A percentile compares a stretch with the other conserved stretches of the same genome.
phyloP scores from a whole-genome alignment of 2,888 invertebrate genomes.

The Pediacus dermestoides region DNA sequence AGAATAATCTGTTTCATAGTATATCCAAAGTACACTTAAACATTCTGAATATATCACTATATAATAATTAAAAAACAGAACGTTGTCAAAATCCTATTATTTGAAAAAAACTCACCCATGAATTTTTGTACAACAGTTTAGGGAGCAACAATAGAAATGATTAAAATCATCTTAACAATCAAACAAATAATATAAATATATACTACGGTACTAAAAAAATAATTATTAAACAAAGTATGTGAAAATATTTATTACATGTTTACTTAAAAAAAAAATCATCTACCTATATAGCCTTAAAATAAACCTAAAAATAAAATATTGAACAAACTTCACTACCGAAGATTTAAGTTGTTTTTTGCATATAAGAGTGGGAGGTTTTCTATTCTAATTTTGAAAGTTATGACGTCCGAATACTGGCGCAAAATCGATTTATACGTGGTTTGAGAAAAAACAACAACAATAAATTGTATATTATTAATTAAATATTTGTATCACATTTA shows the following conservation, averaged over 20 bases:
- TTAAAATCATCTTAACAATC: constrained; percentile 36
- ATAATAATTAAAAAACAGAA: too few species aligned
- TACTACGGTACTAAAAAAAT: constrained; percentile 41
- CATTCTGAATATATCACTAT: too few species aligned
- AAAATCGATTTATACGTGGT: constrained; percentile 25
- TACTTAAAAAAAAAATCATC: constrained; percentile 37
- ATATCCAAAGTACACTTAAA: too few species aligned
- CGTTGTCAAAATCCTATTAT: too few species aligned
- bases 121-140: constrained; percentile 23
- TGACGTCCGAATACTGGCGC: constrained; percentile 32
- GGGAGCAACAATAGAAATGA: constrained; percentile 26
- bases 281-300: constrained; percentile 38
- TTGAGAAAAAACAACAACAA: constrained; percentile 22
- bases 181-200: constrained; percentile 48
- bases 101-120: too few species aligned
- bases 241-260: constrained; percentile 42
- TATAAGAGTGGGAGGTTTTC: constrained; percentile 18
- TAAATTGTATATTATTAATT: not conserved
- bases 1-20: too few species aligned
- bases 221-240: constrained; percentile 37
- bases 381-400: too few species aligned
- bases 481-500: too few species aligned
- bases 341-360: constrained; percentile 24
- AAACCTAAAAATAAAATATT: constrained; percentile 42
- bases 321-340: constrained; percentile 22